Percentiles rank a stretch among this genome's conserved stretches.
Evolutionary conservation across 2,797 vertebrate genomes (phyloP).

Genomic region (Diceros bicornis): DNA sequence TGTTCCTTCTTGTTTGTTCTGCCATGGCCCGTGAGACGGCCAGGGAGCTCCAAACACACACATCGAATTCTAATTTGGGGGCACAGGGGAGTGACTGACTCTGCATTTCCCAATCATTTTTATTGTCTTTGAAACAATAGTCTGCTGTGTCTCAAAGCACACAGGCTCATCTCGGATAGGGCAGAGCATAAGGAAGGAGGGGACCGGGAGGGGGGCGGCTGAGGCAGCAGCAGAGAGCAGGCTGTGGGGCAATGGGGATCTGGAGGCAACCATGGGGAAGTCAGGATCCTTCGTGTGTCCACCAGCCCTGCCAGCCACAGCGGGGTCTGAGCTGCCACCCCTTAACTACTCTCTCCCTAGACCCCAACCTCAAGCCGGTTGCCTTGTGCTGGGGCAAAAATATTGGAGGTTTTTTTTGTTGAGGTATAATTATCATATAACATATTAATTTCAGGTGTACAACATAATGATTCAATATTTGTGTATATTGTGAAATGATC

Average conservation of each 20-base stretch:
- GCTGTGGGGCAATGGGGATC: accelerated
- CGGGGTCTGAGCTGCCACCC: background rate
- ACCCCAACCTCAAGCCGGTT: background rate
- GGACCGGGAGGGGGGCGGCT: accelerated
- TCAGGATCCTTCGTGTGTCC: accelerated
- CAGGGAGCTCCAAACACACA: background rate
- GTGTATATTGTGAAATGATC: too few relatives aligned
- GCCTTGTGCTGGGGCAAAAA: background rate
- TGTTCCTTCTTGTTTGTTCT: background rate
- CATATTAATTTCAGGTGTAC: too few relatives aligned
- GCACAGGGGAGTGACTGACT: accelerated
- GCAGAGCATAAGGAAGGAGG: background rate
- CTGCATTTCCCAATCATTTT: background rate
- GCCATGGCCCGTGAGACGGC: background rate
- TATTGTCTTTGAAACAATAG: slow-evolving; percentile 38
- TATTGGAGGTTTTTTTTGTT: too few relatives aligned
- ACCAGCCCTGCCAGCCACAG: background rate
- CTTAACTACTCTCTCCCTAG: background rate
- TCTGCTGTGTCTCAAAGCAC: background rate
- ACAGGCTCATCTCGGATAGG: background rate
- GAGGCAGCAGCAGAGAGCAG: background rate
- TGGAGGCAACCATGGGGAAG: background rate
- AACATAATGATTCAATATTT: too few relatives aligned
- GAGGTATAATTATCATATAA: too few relatives aligned
- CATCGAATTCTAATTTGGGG: background rate